Evolutionary conservation across 2,797 vertebrate genomes (phyloP), one percentile per base, ranked within the genome.

Genomic region (Novumbra hubbsi): DNA sequence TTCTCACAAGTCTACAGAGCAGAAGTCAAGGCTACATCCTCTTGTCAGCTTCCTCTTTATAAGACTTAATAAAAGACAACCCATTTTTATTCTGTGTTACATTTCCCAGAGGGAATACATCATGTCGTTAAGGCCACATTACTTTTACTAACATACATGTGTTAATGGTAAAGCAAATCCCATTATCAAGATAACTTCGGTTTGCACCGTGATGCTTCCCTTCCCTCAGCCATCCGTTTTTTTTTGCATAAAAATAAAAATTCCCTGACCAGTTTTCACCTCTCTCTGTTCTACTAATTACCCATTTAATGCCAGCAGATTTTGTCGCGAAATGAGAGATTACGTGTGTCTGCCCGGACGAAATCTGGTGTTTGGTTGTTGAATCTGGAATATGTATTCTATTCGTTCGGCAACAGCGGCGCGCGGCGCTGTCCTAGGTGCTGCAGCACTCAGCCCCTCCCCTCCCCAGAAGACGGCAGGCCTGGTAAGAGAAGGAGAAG

Each of bases 361-460:
- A 57, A 21, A 24, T 11, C 12, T 60, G n/a, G 0, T 6, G 11
- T 27, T 12, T 21, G 14, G 71, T 38, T n/a, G 62, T 60, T 45
- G 62, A 71, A 34, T 34, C 68, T 73, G 73, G 81, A 78, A 50
- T 80, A 80, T 76, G 82, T 66, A 68, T 77, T 7, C 64, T 65
- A 72, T 78, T 86, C 69, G 82, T 85, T 12, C 21, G 0, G 55
- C 1, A 24, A 11, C 55, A 27, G 55, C 55, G 11, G 52, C 52
- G 19, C 52, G 52, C 52, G 89, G 83, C 68, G 88, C 89, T 91
- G 86, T 90, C 86, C 85, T 84, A 88, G 86, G 85, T 83, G 66
- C 92, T 89, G 92, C 92, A 83, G 76, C 68, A 88, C 88, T 73
- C 89, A 76, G 89, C 91, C 88, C 92, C 92, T 28, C 79, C 82